Base-by-base conservation (phyloP, 2,888 invertebrate species). In the Electrophaes corylata region DNA sequence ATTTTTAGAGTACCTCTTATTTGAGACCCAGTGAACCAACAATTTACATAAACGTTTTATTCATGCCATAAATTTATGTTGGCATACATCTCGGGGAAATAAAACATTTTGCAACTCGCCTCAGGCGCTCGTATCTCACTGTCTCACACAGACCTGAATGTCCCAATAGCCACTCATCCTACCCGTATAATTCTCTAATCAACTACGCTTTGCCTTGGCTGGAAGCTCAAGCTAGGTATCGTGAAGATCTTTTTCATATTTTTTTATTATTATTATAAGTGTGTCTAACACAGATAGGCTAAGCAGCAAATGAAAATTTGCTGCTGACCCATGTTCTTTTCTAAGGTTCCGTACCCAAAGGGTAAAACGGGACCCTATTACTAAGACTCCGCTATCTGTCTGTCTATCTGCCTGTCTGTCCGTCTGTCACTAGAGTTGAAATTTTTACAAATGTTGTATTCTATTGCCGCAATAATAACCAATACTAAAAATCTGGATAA, bases 1-100 rank as follows among this genome's bases (percentile, higher is more conserved):
- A 40, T 54, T 59, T 55, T 40, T 59, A 47, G 41, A 33, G 11
- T 40, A 29, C 37, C 19, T 33, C 41, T 23, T 18, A 11, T 49
- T 39, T 29, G 11, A 46, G 23, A 29, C 29, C 43, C 54, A 29
- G 35, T 51, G 46, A 49, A 45, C 45, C 49, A 40, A 45, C 39
- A 11, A 54, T 59, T 54, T 55, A 50, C 59, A 59, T 59, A 55
- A 59, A 50, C 53, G 46, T 43, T 59, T 59, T 59, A 55, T 55
- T 51, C 40, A 59, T 54, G 59, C 54, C 50, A 59, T 59, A 59
- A 59, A 59, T 55, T 59, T 51, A 33, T 49, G 44, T 45, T 19
- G 31, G 35, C 37, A 20, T 33, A 54, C 26, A 26, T 53, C 44
- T 14, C 45, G 2, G 54, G 16, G 54, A 59, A 46, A 59, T 55